Base-by-base conservation (phyloP, 1,140 invertebrate species). In the Drosophila suzukii region DNA sequence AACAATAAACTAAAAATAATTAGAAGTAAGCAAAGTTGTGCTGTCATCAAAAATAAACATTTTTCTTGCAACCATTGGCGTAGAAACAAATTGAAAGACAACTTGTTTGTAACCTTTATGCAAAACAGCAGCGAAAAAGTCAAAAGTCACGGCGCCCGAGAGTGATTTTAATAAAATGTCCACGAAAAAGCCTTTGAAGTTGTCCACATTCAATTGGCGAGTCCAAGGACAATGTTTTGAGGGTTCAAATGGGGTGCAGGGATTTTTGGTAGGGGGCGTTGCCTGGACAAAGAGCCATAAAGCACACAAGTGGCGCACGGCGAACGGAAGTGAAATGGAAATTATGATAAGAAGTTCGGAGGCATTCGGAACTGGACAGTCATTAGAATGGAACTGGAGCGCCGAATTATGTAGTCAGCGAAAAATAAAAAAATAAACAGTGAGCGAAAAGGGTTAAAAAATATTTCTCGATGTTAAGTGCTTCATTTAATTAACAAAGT, bases 401-500 rank as follows among this genome's bases (percentile, higher is more conserved):
- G 50, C 60, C 53, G 34, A 78, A 70, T 86, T 86, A 82, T 86
- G 71, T 68, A 86, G 63, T 72, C 47, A 32, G 53, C 55, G 41
- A 38, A 38, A 36, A 49, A 54, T 17, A 55, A 44, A 70, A 70
- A 62, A 44, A 46, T 58, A 24, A 58, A 50, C 41, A n/a, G 24
- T 6, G 38, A 50, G 50, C 51, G 71, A 27, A 57, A 38, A 30
- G 59, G 41, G 51, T 60, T 57, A 78, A 27, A 27, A 88, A 88
- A 88, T 88, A 89, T 89, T 79, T 88, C 65, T 75, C 76, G 53
- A 88, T 83, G 83, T 82, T 88, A 88, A 88, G 83, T 88, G 83
- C 83, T 88, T 88, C 83, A 88, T 88, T 88, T 88, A 88, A 88
- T 88, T 88, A 88, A 88, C 79, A 88, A 88, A 88, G 72, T 88